These are phyloP conservation scores for Apamea crenata DNA, from an alignment of 2,888 invertebrate genomes.

Conservation along the genomic window DNA sequence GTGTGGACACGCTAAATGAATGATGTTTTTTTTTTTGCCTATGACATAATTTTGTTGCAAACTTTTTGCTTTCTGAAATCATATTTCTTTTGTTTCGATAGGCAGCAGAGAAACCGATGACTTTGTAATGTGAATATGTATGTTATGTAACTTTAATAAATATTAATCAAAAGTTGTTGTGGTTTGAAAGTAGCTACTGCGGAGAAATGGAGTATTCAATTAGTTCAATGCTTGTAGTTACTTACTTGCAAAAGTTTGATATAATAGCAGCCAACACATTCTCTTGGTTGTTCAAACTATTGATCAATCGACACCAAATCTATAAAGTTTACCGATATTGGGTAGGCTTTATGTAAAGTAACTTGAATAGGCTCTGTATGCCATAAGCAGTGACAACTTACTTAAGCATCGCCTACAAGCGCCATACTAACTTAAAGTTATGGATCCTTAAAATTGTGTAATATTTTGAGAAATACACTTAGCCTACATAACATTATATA, in stretches of 20 bases:
- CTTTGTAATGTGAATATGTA: not conserved
- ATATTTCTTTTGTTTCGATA: slow-evolving; percentile 27
- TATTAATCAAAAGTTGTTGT: not conserved
- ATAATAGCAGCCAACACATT: not conserved
- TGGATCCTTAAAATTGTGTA: slow-evolving; percentile 34
- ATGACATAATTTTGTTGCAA: not conserved
- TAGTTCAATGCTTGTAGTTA: not conserved
- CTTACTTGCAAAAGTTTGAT: not conserved
- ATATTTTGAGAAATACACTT: not conserved
- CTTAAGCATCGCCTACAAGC: slow-evolving; percentile 53
- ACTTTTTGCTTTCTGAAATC: not conserved
- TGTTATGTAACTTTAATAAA: not conserved
- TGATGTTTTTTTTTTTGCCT: slow-evolving; percentile 26
- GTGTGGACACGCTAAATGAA: slow-evolving; percentile 38
- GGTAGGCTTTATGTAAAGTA: slow-evolving; percentile 36
- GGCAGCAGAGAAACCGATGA: not conserved
- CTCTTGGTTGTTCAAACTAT: slow-evolving; percentile 9
- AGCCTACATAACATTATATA: not conserved
- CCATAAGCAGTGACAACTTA: slow-evolving; percentile 48
- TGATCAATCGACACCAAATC: slow-evolving; percentile 36
- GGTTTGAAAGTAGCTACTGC: not conserved
- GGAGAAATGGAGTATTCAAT: not conserved
- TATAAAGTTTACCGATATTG: slow-evolving; percentile 24
- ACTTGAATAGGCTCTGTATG: slow-evolving; percentile 23
- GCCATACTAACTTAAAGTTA: slow-evolving; percentile 43